Conservation (phyloP, 2,797 vertebrate genomes). For the Masticophis lateralis region DNA sequence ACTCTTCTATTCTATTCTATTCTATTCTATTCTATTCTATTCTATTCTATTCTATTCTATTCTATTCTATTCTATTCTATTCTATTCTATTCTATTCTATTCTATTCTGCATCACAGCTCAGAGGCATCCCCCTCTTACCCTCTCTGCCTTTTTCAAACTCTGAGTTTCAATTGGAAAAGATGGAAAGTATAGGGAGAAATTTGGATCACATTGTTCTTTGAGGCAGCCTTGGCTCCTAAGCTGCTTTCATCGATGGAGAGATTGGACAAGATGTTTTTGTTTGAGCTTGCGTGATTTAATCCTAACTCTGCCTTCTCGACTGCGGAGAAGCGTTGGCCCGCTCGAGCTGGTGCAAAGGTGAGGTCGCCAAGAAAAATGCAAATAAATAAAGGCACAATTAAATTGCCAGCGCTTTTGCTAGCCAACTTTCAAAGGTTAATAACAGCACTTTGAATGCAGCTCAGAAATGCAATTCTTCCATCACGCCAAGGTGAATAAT, state of each 20-base stretch:
- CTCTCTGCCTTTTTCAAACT: too few relatives aligned
- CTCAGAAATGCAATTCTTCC: neutral
- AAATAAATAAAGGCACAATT: neutral
- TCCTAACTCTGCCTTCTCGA: neutral
- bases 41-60: rapidly evolving
- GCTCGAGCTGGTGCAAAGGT: neutral
- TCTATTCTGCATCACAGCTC: neutral
- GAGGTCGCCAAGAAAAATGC: neutral
- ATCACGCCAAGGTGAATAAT: neutral
- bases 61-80: too few relatives aligned
- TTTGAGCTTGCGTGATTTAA: neutral
- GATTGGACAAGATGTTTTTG: neutral
- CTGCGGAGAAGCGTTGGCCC: neutral
- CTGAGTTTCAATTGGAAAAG: neutral
- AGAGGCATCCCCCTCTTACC: too few relatives aligned
- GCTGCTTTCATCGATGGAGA: neutral
- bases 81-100: too few relatives aligned
- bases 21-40: rapidly evolving
- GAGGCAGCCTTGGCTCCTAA: neutral
- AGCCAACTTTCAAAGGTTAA: neutral
- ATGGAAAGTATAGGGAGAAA: neutral
- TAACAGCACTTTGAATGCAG: neutral
- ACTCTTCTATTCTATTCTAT: too few relatives aligned
- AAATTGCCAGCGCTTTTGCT: neutral
- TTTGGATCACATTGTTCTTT: neutral